Evolutionary conservation across 2,888 invertebrate genomes (phyloP), one percentile per base, ranked within the genome.

Genomic region (Mechanitis mazaeus): DNA sequence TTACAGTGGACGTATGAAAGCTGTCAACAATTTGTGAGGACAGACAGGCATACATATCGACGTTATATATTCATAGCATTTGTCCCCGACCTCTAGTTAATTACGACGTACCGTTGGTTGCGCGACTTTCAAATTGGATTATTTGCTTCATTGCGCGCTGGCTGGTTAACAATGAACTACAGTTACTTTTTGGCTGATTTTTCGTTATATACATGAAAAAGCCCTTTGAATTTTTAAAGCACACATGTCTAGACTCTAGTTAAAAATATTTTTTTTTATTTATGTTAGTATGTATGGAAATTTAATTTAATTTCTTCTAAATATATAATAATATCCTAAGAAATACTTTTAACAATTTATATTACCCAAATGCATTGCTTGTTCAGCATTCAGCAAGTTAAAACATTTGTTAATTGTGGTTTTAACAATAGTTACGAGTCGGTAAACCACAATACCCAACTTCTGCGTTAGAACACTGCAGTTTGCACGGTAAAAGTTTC

Each of bases 101-200:
- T 85, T 84, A 85, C 80, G 79, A 80, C 75, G 74, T 67, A 74
- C 64, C 60, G 68, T 65, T 65, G 61, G 62, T 38, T 67, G 77
- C 76, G 63, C 64, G 74, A 84, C 80, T 84, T 84, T 79, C 78
- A 84, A 81, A 84, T 85, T 85, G 79, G 82, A 83, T 84, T 80
- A 82, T 77, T 72, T 75, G 75, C 77, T 67, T 75, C 76, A 76
- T 78, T 73, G 75, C 66, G 60, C 59, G 59, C 60, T 59, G 45
- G 45, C 60, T 67, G 63, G 61, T 64, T 64, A 64, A 63, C 60
- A 63, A 58, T 60, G 58, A 54, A 53, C 58, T 45, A 33, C 12
- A 58, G 33, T 54, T 45, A 33, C 20, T 33, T 56, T 54, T 54
- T 28, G 56, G 54, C 54, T 31, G 28, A 9, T 56, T 56, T 54